Evolutionary conservation across 1,140 invertebrate genomes (phyloP).

Genomic region (Ruditapes philippinarum): DNA sequence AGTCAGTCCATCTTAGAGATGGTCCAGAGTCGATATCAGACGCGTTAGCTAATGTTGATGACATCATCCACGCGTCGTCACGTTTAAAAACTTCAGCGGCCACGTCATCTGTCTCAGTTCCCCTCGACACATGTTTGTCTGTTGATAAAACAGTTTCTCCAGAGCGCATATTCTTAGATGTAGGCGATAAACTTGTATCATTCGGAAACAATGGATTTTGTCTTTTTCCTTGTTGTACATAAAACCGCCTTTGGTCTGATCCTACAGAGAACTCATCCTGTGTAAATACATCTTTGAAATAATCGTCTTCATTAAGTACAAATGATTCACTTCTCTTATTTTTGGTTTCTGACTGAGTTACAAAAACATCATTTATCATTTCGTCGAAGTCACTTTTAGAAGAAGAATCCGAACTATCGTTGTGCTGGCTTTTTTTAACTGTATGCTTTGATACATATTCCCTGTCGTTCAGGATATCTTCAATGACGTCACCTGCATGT

Average conservation of each 20-base stretch:
- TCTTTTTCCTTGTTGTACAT: too few species aligned
- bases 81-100: constrained; percentile 10
- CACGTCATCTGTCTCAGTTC: background rate
- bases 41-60: constrained; percentile 43
- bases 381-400: background rate
- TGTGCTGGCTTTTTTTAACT: background rate
- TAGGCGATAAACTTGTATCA: background rate
- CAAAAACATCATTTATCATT: background rate
- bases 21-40: constrained; percentile 1
- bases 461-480: constrained; percentile 23
- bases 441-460: constrained; percentile 24
- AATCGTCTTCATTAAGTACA: background rate
- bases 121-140: background rate
- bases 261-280: too few species aligned
- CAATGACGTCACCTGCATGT: constrained; percentile 46
- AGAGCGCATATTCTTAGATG: background rate
- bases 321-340: background rate
- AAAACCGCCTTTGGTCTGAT: too few species aligned
- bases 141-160: background rate
- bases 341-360: background rate
- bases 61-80: constrained; percentile 23
- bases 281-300: background rate
- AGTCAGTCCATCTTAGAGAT: constrained; percentile 54
- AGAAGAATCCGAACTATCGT: background rate
- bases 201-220: too few species aligned